A percentile compares a stretch with the other conserved stretches of the same genome.
Evolutionary conservation across 2,113 vertebrate species (phyloP).

Genomic region (Otis tarda): DNA sequence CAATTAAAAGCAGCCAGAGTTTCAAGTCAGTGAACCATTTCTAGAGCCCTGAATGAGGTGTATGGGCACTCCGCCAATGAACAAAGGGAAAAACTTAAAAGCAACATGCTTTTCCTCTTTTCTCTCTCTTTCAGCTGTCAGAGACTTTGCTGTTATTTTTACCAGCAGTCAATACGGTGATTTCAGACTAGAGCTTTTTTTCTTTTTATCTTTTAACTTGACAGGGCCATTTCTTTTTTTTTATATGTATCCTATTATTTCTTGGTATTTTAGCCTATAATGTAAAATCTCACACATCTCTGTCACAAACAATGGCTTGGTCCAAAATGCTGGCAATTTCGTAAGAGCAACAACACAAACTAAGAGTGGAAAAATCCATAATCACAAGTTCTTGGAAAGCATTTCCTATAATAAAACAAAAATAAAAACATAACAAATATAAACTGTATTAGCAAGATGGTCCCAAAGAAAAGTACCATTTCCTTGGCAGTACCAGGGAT

Average conservation of each 20-base stretch:
- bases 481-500: not conserved
- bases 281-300: not conserved
- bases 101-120: conserved; percentile 4
- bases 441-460: not conserved
- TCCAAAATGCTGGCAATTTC: not conserved
- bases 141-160: conserved; percentile 35
- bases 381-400: not conserved
- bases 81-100: conserved; percentile 57
- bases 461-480: not conserved
- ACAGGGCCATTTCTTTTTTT: not conserved
- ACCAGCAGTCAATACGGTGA: not conserved
- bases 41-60: conserved; percentile 11
- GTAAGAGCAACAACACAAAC: not conserved
- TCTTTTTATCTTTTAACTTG: not conserved
- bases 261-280: not conserved
- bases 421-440: not conserved
- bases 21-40: conserved; percentile 42
- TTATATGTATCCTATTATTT: not conserved
- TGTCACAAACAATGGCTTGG: not conserved
- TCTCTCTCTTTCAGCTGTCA: conserved; percentile 37
- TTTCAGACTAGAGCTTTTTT: not conserved
- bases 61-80: not conserved
- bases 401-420: not conserved
- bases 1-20: conserved; percentile 48
- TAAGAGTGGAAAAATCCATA: not conserved